A percentile compares a stretch with the other conserved stretches of the same genome.
phyloP scores from a whole-genome alignment of 35 echinoderm and acorn worm genomes.

The Diadema setosum region DNA sequence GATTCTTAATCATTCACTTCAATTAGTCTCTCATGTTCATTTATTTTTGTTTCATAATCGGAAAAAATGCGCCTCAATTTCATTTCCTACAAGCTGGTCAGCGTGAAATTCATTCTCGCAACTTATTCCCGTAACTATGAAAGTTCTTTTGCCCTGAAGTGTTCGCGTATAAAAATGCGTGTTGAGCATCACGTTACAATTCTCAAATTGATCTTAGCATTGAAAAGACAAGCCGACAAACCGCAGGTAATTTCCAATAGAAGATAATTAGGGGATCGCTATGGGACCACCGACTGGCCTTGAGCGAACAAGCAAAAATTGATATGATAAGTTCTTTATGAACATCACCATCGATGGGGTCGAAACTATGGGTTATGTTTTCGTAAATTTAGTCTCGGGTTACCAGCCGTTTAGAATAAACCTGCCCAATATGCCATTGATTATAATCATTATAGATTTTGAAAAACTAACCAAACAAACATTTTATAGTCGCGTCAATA shows the following conservation, averaged over 20 bases:
- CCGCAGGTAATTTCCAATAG: conserved; percentile 20
- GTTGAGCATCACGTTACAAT: background rate
- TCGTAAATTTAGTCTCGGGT: background rate
- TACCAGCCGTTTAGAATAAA: background rate
- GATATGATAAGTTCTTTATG: conserved; percentile 17
- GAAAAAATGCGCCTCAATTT: no score
- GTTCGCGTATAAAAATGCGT: no score
- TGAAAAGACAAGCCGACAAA: conserved; percentile 9
- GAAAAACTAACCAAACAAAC: no score
- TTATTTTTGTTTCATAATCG: no score
- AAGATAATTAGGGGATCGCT: background rate
- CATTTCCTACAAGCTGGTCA: no score
- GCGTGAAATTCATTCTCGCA: no score
- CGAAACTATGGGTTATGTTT: background rate
- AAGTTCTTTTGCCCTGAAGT: no score
- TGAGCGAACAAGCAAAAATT: background rate
- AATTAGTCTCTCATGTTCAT: no score
- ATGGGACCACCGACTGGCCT: conserved; percentile 1
- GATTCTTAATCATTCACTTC: no score
- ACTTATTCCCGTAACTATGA: background rate
- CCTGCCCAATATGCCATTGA: no score
- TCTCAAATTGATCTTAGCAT: background rate
- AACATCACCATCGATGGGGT: background rate
- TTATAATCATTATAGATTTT: no score
- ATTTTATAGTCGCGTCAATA: no score